Evolutionary conservation across 1,140 invertebrate genomes (phyloP).

Genomic region (Parapsyche elsis): DNA sequence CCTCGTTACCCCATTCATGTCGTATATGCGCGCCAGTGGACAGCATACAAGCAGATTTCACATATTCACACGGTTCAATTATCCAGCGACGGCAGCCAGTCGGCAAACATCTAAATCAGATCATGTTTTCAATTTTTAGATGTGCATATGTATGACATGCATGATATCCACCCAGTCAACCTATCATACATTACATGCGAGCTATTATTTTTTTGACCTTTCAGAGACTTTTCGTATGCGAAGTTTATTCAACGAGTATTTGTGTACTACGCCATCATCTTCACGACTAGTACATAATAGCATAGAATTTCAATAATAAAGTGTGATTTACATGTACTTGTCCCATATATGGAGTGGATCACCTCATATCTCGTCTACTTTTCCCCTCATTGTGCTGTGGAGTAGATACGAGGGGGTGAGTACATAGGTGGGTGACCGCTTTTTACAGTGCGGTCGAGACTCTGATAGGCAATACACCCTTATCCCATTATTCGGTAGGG

Average conservation of each 20-base stretch:
- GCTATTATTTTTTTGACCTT: too few relatives aligned
- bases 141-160: too few relatives aligned
- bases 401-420: not conserved
- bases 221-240: too few relatives aligned
- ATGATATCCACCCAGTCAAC: too few relatives aligned
- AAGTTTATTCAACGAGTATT: too few relatives aligned
- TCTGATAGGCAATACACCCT: constrained; percentile 47
- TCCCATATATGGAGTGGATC: too few relatives aligned
- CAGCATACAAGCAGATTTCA: constrained; percentile 37
- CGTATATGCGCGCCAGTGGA: constrained; percentile 30
- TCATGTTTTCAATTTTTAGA: not conserved
- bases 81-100: not conserved
- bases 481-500: constrained; percentile 45
- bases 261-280: too few relatives aligned
- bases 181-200: too few relatives aligned
- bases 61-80: constrained; percentile 49
- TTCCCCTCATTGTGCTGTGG: not conserved
- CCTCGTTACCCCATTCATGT: constrained; percentile 44
- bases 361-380: not conserved
- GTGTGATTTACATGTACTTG: too few relatives aligned
- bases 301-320: too few relatives aligned
- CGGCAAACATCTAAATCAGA: constrained; percentile 17
- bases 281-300: too few relatives aligned
- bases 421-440: constrained; percentile 36
- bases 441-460: constrained; percentile 40